Base-by-base conservation (phyloP, 2,797 vertebrate species). In the Toxotes lorentzi region DNA sequence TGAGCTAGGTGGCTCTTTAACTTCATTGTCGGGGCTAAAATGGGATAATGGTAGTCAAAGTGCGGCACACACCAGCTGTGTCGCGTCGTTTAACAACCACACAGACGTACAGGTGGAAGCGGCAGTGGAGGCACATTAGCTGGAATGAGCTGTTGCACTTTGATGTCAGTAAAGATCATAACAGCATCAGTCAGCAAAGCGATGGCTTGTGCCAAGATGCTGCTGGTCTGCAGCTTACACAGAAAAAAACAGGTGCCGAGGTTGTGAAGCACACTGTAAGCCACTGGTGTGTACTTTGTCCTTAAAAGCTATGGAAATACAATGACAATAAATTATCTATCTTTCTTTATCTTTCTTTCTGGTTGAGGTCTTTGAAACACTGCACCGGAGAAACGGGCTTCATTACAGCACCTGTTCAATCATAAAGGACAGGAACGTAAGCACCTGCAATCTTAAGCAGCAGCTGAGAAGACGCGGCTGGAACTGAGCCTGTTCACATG, bases 401-500 rank as follows among this genome's bases (percentile, higher is more conserved):
- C 4, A n/a, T 23, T n/a, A 24, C 30, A 41, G 8, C 3, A 41
- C 34, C 23, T 59, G 40, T 30, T 54, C 32, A 30, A 32, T 59
- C 4, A 32, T 10, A 76, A 76, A 3, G n/a, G 51, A 56, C 13
- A 53, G 34, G 5, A 50, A 59, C 21, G 4, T 9, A 35, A 57
- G 48, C 14, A 58, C 24, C 50, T 24, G 53, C 5, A n/a, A 59
- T 50, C 24, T 35, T 24, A 9, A 41, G 9, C 35, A 48, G 41
- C 32, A 41, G n/a, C 17, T 35, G 4, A 30, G n/a, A 27, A 21
- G 50, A 9, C 41, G 34, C 59, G 48, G 35, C 56, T 41, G 12
- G 23, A 27, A 53, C 2, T 68, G 68, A 38, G 70, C 61, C 54
- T 54, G 48, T 32, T 64, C 32, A 9, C n/a, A 61, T 62, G 13